Percentiles rank a stretch among this genome's conserved stretches.
Evolutionary conservation across 1,140 invertebrate species (phyloP).

Genomic region (Drosophila repletoides): DNA sequence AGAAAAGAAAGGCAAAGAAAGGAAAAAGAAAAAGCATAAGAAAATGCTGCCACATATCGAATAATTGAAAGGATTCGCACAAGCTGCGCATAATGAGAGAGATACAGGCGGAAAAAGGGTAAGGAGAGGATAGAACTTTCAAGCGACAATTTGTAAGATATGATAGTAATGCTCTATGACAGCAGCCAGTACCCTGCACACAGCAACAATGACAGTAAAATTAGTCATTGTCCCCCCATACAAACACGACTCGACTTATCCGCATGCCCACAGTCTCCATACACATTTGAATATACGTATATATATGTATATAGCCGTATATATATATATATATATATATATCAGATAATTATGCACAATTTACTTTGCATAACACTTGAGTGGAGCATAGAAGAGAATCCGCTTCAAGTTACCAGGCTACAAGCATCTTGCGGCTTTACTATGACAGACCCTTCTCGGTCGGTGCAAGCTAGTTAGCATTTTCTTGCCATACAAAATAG

Average conservation of each 20-base stretch:
- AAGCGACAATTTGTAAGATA: conserved; percentile 73
- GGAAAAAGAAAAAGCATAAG: conserved; percentile 12
- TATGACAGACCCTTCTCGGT: background rate
- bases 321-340: conserved; percentile 4
- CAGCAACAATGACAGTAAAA: conserved; percentile 67
- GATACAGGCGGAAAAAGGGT: background rate
- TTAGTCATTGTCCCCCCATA: conserved; percentile 63
- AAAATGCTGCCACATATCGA: conserved; percentile 60
- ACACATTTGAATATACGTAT: conserved; percentile 55
- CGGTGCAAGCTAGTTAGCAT: conserved; percentile 36
- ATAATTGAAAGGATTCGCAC: conserved; percentile 74
- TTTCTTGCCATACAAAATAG: conserved; percentile 28
- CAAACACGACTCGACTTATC: conserved; percentile 1
- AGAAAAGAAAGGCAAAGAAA: conserved; percentile 1
- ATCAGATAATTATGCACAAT: conserved; percentile 75
- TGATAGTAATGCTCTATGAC: conserved; percentile 67
- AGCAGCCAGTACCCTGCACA: conserved; percentile 6
- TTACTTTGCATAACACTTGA: conserved; percentile 77
- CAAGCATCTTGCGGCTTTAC: conserved; percentile 17
- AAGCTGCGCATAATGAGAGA: conserved; percentile 40
- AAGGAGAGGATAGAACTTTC: conserved; percentile 10
- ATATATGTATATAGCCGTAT: background rate
- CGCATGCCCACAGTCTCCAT: background rate
- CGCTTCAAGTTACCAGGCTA: conserved; percentile 25
- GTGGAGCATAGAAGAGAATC: conserved; percentile 37